A percentile compares a stretch with the other conserved stretches of the same genome.
Evolutionary conservation across 2,113 vertebrate species (phyloP).

Genomic region (Dinomys branickii): DNA sequence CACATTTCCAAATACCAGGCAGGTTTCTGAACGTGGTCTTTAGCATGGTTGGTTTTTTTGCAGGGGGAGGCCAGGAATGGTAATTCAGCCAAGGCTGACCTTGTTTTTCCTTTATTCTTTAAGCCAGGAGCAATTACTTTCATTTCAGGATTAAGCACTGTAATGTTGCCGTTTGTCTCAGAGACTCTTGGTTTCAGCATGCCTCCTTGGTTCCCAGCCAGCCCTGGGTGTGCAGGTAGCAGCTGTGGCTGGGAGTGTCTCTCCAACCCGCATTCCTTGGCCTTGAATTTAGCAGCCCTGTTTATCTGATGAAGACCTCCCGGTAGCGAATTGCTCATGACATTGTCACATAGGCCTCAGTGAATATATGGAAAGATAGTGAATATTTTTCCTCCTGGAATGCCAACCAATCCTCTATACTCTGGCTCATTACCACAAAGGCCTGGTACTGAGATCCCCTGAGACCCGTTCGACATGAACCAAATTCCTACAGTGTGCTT

Average conservation of each 20-base stretch:
- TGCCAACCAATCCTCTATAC: conserved; percentile 8
- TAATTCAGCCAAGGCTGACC: conserved; percentile 60
- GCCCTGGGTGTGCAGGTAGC: conserved; percentile 77
- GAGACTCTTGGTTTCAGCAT: conserved; percentile 73
- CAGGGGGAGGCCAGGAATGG: background rate
- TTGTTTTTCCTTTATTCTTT: conserved; percentile 76
- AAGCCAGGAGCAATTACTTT: conserved; percentile 81
- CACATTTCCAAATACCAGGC: conserved; percentile 62
- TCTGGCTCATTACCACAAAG: background rate
- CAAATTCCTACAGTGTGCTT: background rate
- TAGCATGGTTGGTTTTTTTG: background rate
- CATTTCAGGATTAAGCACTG: conserved; percentile 74
- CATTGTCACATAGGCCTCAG: conserved; percentile 66
- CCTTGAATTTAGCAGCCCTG: conserved; percentile 75
- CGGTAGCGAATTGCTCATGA: conserved; percentile 63
- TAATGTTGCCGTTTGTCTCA: background rate
- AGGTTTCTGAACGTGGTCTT: conserved; percentile 66
- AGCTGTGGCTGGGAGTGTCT: conserved; percentile 79
- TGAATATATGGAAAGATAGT: conserved; percentile 67
- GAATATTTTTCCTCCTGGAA: conserved; percentile 43
- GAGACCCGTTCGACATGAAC: background rate
- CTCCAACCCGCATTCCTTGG: conserved; percentile 75
- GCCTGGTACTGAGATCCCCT: background rate
- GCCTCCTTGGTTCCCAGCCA: conserved; percentile 74
- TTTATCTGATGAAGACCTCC: conserved; percentile 81